phyloP scores from a whole-genome alignment of 2,797 vertebrate genomes.

The Ctenochaetus hawaiiensis region DNA sequence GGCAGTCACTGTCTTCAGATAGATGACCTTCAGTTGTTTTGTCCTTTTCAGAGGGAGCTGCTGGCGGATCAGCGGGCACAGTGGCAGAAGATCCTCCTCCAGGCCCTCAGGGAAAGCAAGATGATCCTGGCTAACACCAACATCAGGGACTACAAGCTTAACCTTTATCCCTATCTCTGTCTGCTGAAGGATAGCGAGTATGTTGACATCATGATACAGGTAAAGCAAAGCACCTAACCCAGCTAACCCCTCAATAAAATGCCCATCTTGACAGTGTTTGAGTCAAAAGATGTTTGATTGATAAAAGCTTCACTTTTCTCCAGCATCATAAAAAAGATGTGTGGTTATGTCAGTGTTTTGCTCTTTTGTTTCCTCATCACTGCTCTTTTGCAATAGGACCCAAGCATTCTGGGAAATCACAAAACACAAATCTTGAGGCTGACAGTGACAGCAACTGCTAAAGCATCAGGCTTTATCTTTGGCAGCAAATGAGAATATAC shows the following conservation, averaged over 20 bases:
- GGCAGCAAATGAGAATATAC: slow-evolving; percentile 37
- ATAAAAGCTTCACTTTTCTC: neutral
- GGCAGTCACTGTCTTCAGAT: slow-evolving; percentile 8
- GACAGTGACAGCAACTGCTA: slow-evolving; percentile 38
- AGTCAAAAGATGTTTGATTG: slow-evolving; percentile 6
- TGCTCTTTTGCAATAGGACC: slow-evolving; percentile 19
- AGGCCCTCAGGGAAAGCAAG: slow-evolving; percentile 85
- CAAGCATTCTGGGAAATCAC: slow-evolving; percentile 23
- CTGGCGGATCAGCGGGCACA: slow-evolving; percentile 80
- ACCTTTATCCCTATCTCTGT: slow-evolving; percentile 91
- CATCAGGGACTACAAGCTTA: slow-evolving; percentile 30
- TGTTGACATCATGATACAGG: slow-evolving; percentile 92
- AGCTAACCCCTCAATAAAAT: neutral
- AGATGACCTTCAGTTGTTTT: slow-evolving; percentile 39
- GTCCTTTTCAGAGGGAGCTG: slow-evolving; percentile 84
- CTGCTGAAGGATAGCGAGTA: slow-evolving; percentile 89
- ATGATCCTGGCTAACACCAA: slow-evolving; percentile 67
- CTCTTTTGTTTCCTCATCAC: neutral
- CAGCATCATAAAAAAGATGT: slow-evolving; percentile 1
- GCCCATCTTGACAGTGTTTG: slow-evolving; percentile 13
- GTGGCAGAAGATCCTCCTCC: slow-evolving; percentile 86
- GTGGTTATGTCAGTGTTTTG: neutral
- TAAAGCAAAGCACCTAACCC: slow-evolving; percentile 61
- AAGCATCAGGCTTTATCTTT: slow-evolving; percentile 32
- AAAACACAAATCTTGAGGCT: slow-evolving; percentile 41